Conservation (phyloP, 2,888 invertebrate genomes). For the Rhogogaster chlorosoma region DNA sequence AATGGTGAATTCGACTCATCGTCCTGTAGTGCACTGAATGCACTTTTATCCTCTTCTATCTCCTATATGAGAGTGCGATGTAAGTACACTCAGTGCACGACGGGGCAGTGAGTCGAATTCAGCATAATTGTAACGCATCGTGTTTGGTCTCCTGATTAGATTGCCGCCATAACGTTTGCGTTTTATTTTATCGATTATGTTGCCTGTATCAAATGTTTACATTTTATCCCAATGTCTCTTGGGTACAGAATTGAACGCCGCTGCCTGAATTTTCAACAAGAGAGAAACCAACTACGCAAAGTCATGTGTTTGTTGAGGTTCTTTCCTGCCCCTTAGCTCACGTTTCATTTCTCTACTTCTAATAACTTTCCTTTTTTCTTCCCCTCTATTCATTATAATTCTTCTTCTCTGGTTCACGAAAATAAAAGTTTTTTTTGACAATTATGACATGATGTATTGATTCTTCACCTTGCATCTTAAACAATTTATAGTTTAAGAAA, state of each 20-base stretch:
- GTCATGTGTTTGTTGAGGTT: neutral
- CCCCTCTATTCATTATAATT: neutral
- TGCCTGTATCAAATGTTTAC: neutral
- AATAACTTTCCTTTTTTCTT: neutral
- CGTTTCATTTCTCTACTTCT: neutral
- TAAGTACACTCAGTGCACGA: no score
- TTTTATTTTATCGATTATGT: neutral
- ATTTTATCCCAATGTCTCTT: neutral
- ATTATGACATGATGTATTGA: neutral
- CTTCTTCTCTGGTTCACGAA: neutral
- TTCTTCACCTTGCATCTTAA: neutral
- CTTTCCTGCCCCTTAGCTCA: neutral
- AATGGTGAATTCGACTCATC: no score
- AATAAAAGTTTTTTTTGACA: conserved; percentile 18
- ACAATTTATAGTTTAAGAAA: neutral
- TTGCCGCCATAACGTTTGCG: neutral
- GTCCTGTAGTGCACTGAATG: no score
- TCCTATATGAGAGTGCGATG: no score
- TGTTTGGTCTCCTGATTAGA: neutral
- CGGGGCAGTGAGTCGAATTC: no score
- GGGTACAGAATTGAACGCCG: conserved; percentile 13
- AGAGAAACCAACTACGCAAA: neutral
- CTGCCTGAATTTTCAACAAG: neutral
- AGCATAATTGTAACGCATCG: neutral
- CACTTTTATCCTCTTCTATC: no score